Evolutionary conservation across 2,113 vertebrate genomes (phyloP), one percentile per base, ranked within the genome.

Genomic region (Amphiprion ocellaris): DNA sequence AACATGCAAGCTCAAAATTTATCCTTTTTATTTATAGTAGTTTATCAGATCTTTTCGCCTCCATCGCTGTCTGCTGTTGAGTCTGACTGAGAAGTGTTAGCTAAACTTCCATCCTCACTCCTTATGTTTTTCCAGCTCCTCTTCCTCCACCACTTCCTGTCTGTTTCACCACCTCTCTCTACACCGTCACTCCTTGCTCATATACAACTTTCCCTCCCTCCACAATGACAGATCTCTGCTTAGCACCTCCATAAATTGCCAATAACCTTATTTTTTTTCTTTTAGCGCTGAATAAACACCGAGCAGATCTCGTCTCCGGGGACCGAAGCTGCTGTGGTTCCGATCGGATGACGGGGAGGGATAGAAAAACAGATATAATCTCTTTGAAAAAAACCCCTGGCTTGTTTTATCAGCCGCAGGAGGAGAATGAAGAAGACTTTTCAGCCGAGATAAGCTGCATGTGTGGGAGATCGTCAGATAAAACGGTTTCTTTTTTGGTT

Each of bases 141-240:
- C 54, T 56, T 75, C 70, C 63, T 69, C 46, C 19, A 10, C 2
- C 24, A 33, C 71, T 61, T 62, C 65, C 24, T 41, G 37, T 67
- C 56, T 49, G 47, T 56, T 81, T 80, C 79, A 69, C 11, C 77
- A 60, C 80, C 30, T 77, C 41, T 44, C 49, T 19, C 15, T 26
- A 1, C 26, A 26, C 26, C 26, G 26, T 26, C 26, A 26, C 26
- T 26, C 26, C 26, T 26, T 26, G 26, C 61, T 56, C 4, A 1
- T 33, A 50, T 50, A 2, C 49, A 19, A 14, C 52, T 52, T 67
- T 46, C 72, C 53, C 66, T 54, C 60, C 56, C 74, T 70, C 74
- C 67, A 67, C 84, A 80, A 52, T 86, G 84, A 93, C 91, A 92
- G 87, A 92, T 93, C 87, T 85, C 75, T 89, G 80, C 77, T 94